Base-by-base conservation (phyloP, 2,888 invertebrate species). In the Phyto melanocephala region DNA sequence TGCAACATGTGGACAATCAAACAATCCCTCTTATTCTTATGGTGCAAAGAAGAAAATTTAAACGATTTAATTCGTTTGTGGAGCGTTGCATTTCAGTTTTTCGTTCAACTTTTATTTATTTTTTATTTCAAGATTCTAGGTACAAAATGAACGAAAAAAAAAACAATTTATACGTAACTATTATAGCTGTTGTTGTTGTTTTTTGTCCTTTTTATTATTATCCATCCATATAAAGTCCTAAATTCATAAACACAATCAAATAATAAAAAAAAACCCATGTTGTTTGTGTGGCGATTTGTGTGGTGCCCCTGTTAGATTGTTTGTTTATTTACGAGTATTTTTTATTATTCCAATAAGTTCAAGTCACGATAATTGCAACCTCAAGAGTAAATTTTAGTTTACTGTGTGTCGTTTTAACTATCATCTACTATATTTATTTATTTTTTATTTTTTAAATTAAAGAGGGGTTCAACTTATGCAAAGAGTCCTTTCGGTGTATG, bases 281-380 rank as follows among this genome's bases (percentile, higher is more conserved):
- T 15, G 20, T 35, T 62, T 20, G 17, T 37, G 28, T 52, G 50
- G 13, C 3, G 6, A 28, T 28, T 28, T 3, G 35, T 70, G 15
- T 28, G 28, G 35, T 70, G 15, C 50, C 5, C 40, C 13, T 74
- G 45, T 71, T 17, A 62, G 35, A 62, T 28, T 60, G 65, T 56
- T 28, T 54, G 56, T 78, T 68, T 58, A 5, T 28, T 28, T n/a
- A n/a, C n/a, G n/a, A 28, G 3, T 28, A 4, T 47, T 47, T 58
- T 84, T 82, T 85, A 80, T 83, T 83, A 85, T 85, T 75, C 82
- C 81, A 84, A 85, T 86, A 87, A 86, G 87, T 87, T 87, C 87
- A 88, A 88, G 90, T 90, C 90, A 89, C 89, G 89, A 89, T 90
- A 89, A 89, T 89, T 89, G 89, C 88, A 88, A 89, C 86, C 87